These are phyloP conservation scores for Dendronephthya gigantea DNA, from an alignment of 64 coral and sea anemone species.

Conservation along the genomic window DNA sequence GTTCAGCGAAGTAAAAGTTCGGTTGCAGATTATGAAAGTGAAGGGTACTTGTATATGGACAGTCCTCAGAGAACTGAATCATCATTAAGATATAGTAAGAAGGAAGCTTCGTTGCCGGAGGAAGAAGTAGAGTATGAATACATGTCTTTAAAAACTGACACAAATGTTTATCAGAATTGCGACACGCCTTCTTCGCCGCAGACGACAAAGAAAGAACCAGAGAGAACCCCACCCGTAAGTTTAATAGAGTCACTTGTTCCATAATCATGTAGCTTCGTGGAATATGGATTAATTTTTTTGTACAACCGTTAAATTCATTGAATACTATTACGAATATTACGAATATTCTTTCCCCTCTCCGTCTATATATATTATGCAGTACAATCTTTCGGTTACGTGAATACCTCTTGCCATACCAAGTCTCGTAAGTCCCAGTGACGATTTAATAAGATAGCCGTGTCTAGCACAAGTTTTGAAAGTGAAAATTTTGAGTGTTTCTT, in stretches of 20 bases:
- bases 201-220: background rate
- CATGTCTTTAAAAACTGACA: background rate
- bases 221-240: background rate
- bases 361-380: too few relatives aligned
- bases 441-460: too few relatives aligned
- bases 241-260: background rate
- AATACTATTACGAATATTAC: too few relatives aligned
- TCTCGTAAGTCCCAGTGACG: too few relatives aligned
- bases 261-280: too few relatives aligned
- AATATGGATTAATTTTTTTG: too few relatives aligned
- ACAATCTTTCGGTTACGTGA: too few relatives aligned
- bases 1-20: background rate
- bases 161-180: background rate
- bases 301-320: too few relatives aligned
- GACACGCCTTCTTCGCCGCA: background rate
- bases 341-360: too few relatives aligned
- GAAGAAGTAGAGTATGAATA: background rate
- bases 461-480: too few relatives aligned
- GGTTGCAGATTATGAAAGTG: background rate
- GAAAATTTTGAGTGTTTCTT: too few relatives aligned
- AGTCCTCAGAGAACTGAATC: conserved; percentile 10
- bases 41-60: background rate
- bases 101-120: background rate
- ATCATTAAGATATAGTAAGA: background rate
- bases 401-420: too few relatives aligned